These are phyloP conservation scores for Brachionus manjavacas DNA, from an alignment of 1,140 invertebrate species.

Conservation along the genomic window DNA sequence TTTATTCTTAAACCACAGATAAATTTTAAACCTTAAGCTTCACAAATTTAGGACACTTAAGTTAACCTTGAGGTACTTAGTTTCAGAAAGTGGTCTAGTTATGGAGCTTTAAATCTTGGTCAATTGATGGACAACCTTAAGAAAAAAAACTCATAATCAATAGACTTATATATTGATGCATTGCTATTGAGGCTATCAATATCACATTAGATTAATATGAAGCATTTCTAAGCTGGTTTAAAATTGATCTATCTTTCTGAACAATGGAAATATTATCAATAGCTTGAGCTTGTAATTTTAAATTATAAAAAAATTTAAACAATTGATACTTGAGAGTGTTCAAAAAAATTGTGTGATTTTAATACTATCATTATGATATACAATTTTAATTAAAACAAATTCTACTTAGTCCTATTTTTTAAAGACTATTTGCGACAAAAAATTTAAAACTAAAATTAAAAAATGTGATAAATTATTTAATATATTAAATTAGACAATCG, in stretches of 20 bases:
- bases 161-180: background rate
- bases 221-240: background rate
- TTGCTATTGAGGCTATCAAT: background rate
- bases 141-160: background rate
- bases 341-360: background rate
- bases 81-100: background rate
- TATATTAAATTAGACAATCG: background rate
- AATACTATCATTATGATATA: background rate
- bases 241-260: background rate
- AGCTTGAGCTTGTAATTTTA: background rate
- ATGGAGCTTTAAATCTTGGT: background rate
- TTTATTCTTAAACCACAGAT: background rate
- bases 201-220: background rate
- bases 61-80: background rate
- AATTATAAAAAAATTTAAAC: background rate
- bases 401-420: background rate
- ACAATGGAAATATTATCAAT: background rate
- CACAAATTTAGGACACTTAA: background rate
- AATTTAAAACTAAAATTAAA: background rate
- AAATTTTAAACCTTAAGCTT: background rate
- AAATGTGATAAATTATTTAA: background rate
- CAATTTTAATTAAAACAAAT: background rate
- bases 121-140: background rate
- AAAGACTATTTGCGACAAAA: background rate
- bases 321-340: background rate